Percentiles rank a stretch among this genome's conserved stretches.
phyloP scores from a whole-genome alignment of 2,888 invertebrate species.

The Diaphora mendica region DNA sequence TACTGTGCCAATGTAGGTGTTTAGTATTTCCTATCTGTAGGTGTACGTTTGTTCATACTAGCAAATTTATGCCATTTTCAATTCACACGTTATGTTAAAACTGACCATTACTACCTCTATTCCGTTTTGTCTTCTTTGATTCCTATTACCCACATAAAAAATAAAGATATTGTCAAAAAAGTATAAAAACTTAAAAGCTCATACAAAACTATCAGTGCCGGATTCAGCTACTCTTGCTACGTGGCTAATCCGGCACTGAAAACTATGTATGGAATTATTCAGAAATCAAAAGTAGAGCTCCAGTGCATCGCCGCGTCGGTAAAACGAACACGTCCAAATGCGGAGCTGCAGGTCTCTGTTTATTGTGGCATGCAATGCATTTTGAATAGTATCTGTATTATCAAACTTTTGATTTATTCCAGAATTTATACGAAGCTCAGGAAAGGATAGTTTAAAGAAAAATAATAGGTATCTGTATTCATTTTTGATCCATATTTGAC shows the following conservation, averaged over 20 bases:
- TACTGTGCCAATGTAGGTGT: too few species aligned
- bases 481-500: too few species aligned
- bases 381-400: constrained; percentile 35
- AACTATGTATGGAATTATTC: too few species aligned
- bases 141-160: background rate
- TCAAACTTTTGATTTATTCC: constrained; percentile 25
- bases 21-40: too few species aligned
- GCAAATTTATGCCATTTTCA: too few species aligned
- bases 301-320: constrained; percentile 18
- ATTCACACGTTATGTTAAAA: too few species aligned
- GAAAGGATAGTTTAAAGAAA: too few species aligned
- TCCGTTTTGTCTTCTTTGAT: background rate
- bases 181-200: background rate
- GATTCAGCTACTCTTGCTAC: too few species aligned
- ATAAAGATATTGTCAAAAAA: background rate
- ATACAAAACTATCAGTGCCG: background rate
- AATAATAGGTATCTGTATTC: too few species aligned
- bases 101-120: background rate
- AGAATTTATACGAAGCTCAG: background rate
- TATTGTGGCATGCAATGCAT: constrained; percentile 41
- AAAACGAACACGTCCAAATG: constrained; percentile 37
- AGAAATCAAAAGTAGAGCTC: constrained; percentile 12
- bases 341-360: constrained; percentile 30
- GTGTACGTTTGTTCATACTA: too few species aligned
- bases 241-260: too few species aligned